A percentile compares a stretch with the other conserved stretches of the same genome.
Evolutionary conservation across 2,888 invertebrate genomes (phyloP).

Genomic region (Mythimna pallens): DNA sequence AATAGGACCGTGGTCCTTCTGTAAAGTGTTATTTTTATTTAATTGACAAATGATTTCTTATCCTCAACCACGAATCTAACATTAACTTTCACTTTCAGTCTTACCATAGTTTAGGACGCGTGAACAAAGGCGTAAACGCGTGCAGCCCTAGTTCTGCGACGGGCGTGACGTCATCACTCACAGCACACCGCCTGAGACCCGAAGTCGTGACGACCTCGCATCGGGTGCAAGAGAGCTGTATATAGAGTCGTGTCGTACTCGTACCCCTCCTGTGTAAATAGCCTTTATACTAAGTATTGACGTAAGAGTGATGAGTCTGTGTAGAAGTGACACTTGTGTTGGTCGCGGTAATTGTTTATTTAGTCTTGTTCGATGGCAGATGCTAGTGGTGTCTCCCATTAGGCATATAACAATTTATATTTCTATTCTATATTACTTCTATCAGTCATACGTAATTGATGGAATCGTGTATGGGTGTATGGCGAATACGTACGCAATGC

Average conservation of each 20-base stretch:
- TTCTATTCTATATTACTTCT: neutral
- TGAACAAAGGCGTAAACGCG: slow-evolving; percentile 92
- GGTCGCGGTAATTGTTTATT: slow-evolving; percentile 9
- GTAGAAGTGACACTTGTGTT: slow-evolving; percentile 39
- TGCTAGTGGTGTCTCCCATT: neutral
- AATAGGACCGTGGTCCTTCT: neutral
- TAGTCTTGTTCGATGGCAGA: neutral
- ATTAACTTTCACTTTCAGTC: slow-evolving; percentile 90
- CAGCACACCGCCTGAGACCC: slow-evolving; percentile 95
- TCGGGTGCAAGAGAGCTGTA: slow-evolving; percentile 97
- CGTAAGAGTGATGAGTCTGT: slow-evolving; percentile 37
- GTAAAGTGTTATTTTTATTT: neutral
- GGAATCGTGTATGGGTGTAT: no score
- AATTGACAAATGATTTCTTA: neutral
- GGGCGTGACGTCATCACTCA: slow-evolving; percentile 94
- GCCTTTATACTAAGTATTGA: slow-evolving; percentile 63
- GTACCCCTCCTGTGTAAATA: slow-evolving; percentile 79
- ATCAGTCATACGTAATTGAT: no score
- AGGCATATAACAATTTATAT: neutral
- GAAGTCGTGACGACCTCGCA: slow-evolving; percentile 97
- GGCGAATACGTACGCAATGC: no score
- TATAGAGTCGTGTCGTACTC: slow-evolving; percentile 88
- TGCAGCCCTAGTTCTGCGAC: slow-evolving; percentile 87
- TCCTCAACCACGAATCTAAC: neutral
- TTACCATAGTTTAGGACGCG: slow-evolving; percentile 94